A percentile compares a stretch with the other conserved stretches of the same genome.
phyloP scores from a whole-genome alignment of 2,797 vertebrate genomes.

The Euphonia xanthogaster region DNA sequence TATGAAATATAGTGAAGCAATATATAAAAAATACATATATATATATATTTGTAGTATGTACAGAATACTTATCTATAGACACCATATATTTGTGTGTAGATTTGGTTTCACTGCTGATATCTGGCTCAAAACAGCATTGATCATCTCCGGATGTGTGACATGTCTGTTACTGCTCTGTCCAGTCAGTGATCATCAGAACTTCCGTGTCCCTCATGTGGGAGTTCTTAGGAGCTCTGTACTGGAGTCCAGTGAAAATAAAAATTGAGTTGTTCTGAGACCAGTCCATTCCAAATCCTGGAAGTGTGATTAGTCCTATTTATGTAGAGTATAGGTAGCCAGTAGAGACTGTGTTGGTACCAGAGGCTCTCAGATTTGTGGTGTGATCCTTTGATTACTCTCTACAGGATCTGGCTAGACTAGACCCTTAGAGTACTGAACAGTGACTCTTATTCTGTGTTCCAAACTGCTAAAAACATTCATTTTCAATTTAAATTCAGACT shows the following conservation, averaged over 20 bases:
- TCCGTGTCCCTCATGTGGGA: neutral
- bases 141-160: rapidly evolving
- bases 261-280: neutral
- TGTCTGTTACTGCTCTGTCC: neutral
- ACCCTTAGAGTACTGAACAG: neutral
- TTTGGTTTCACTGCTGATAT: neutral
- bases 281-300: neutral
- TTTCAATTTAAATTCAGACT: neutral
- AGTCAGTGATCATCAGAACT: neutral
- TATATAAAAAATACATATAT: neutral
- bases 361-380: neutral
- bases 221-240: neutral
- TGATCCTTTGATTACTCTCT: neutral
- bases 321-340: neutral
- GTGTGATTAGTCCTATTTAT: neutral
- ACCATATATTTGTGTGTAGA: neutral
- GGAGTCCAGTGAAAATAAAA: neutral
- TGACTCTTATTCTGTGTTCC: neutral
- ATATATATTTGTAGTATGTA: neutral
- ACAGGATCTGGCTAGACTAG: neutral
- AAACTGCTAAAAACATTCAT: neutral
- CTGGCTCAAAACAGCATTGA: neutral
- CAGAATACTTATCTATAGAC: neutral
- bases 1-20: neutral
- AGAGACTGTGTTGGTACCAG: neutral